Conservation (phyloP, 2,888 invertebrate species). For the Drepanosiphum platanoidis region DNA sequence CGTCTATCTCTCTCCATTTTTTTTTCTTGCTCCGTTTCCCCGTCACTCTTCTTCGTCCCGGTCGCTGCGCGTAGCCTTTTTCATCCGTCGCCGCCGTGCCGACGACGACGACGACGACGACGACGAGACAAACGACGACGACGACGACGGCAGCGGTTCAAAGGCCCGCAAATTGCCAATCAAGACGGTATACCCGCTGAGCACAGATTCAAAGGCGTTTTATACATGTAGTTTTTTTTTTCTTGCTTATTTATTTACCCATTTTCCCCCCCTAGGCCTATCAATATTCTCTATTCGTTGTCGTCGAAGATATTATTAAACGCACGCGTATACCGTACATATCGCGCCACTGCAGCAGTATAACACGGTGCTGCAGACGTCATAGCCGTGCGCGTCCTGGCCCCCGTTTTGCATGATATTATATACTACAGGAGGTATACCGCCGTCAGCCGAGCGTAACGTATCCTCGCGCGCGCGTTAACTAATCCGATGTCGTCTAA, state of each 20-base stretch:
- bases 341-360: neutral
- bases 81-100: neutral
- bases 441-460: too few species aligned
- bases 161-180: slow-evolving; percentile 61
- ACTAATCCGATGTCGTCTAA: too few species aligned
- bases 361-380: neutral
- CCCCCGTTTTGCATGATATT: neutral
- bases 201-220: slow-evolving; percentile 49
- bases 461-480: too few species aligned
- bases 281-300: slow-evolving; percentile 31
- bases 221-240: slow-evolving; percentile 25
- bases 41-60: neutral
- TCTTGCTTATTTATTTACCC: slow-evolving; percentile 5
- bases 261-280: slow-evolving; percentile 23
- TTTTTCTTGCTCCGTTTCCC: neutral
- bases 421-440: too few species aligned
- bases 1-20: neutral
- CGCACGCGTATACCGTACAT: neutral
- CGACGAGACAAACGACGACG: slow-evolving; percentile 21
- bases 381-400: neutral
- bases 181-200: slow-evolving; percentile 45
- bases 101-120: slow-evolving; percentile 12
- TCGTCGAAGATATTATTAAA: neutral
- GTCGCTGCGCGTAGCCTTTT: neutral
- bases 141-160: slow-evolving; percentile 47